Conservation (phyloP, 2,797 vertebrate species). For the Chelon labrosus region DNA sequence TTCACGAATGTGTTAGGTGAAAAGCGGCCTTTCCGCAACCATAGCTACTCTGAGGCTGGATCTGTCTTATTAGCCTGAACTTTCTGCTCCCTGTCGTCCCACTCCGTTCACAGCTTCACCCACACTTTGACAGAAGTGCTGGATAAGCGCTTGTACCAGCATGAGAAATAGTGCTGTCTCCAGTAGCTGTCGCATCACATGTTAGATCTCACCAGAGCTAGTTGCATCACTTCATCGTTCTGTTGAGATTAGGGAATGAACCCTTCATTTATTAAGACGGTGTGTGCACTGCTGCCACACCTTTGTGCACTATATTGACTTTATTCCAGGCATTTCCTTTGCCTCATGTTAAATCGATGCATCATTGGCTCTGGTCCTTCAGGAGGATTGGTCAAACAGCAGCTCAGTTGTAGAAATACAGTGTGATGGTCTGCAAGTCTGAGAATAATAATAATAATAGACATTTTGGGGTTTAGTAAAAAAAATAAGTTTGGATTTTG, state of each 20-base stretch:
- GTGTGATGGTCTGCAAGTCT: background rate
- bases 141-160: constrained; percentile 48
- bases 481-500: too few species aligned
- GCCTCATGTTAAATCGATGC: constrained; percentile 44
- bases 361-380: constrained; percentile 25
- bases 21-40: background rate
- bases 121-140: constrained; percentile 57
- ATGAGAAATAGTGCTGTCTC: constrained; percentile 38
- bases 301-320: constrained; percentile 34
- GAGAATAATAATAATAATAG: background rate
- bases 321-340: constrained; percentile 30
- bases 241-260: constrained; percentile 23
- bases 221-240: constrained; percentile 24
- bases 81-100: constrained; percentile 14
- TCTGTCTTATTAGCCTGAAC: constrained; percentile 26
- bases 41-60: background rate
- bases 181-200: constrained; percentile 23
- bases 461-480: background rate
- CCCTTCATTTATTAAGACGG: constrained; percentile 20
- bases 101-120: constrained; percentile 34
- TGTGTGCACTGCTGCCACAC: constrained; percentile 16
- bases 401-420: background rate
- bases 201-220: constrained; percentile 22
- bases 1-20: constrained; percentile 41
- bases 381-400: constrained; percentile 32